Base-by-base conservation (phyloP, 2,888 invertebrate genomes). In the Drosophila sordidula region DNA sequence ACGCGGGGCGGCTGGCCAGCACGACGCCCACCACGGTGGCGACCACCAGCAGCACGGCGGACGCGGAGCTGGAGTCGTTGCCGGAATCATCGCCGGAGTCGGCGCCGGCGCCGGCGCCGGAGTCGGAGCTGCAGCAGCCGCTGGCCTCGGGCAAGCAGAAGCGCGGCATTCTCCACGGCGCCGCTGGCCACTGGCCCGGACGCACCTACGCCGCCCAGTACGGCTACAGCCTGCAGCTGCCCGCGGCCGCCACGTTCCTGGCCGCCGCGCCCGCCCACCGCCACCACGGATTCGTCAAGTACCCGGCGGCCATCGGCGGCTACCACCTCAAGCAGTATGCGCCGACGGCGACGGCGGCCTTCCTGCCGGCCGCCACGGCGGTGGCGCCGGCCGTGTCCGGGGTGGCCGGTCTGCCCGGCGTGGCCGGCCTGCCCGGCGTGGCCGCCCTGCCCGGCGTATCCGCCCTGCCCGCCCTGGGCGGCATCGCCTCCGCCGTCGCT, bases 201-300 rank as follows among this genome's bases (percentile, higher is more conserved):
- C 80, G 85, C 29, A 78, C 78, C 12, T 91, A 91, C 71, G 91
- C 91, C 5, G 63, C 91, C 1, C 90, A 91, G 32, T 91, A 89
- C 65, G 91, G 91, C 32, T 91, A 91, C 51, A 89, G 87, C 32
- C 63, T 90, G 63, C 85, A 90, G 25, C 54, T 89, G 70, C 91
- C 91, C 0, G 77, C 70, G 6, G 81, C 82, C 1, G 56, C 82
- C 8, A 65, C 75, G 0, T 90, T 65, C n/a, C 54, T 89, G 9
- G 68, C 82, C 1, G 83, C 81, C 0, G 69, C 72, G 8, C 85
- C 87, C 0, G 39, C 72, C 1, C 55, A 58, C n/a, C 68, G 68
- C 25, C 86, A 68, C 18, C 83, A 70, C 8, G 67, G 51, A 9
- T 74, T 73, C 4, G 38, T 88, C 29, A 85, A 88, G 55, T 80